Base-by-base conservation (phyloP, 2,797 vertebrate species). In the Calcarius lapponicus region DNA sequence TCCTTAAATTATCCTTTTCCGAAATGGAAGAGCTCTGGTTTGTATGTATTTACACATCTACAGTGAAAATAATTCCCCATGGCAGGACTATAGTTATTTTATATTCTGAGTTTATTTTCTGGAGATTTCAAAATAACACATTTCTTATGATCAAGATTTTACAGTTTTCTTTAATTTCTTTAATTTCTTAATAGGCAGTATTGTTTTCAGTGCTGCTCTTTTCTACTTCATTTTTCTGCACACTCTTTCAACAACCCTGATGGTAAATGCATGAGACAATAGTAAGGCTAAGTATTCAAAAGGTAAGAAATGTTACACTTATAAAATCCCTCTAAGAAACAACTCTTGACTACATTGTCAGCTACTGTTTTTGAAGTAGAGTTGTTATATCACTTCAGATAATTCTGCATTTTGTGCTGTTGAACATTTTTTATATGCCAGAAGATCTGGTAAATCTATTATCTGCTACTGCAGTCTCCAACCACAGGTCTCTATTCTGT, bases 351-450 rank as follows among this genome's bases (percentile, higher is more conserved):
- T 93, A 62, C 32, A 12, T 82, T 93, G 48, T 89, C 90, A 85
- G 26, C 57, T 92, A 38, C 76, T 76, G 6, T 90, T 93, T 93
- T 80, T 94, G 74, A 90, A 80, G 80, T 84, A 81, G 57, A 75
- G 80, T 95, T 93, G 84, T 73, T 73, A 4, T 88, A 88, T 92
- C 66, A 64, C 88, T 84, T 92, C 67, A 88, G 78, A 80, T 82
- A 90, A 86, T 76, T 78, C 74, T 88, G 70, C 56, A 57, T 90
- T 91, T 86, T 88, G 34, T 94, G 64, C 76, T 87, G 53, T 80
- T 70, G 78, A 93, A 43, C 45, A 54, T 50, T 94, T 78, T 53
- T 22, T 90, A 22, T 72, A 28, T 88, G 54, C 64, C 71, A 74
- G 42, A 67, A 50, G 88, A 84, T 73, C 70, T 80, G 82, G 42